Evolutionary conservation across 2,797 vertebrate species (phyloP), one percentile per base, ranked within the genome.

Genomic region (Takifugu rubripes): DNA sequence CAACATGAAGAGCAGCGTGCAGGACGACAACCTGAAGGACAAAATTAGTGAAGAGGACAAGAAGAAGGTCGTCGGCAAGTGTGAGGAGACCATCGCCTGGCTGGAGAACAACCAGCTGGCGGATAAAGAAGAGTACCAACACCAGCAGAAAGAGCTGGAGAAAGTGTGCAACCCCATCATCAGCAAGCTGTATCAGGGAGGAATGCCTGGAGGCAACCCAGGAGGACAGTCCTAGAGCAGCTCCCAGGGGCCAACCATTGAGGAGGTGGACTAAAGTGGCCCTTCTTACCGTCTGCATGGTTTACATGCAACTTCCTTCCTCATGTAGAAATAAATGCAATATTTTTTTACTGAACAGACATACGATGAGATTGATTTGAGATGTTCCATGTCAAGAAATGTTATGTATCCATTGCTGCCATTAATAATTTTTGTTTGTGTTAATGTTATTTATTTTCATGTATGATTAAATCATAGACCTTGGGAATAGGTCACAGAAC

Each of bases 81-180:
- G 82, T 24, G 68, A 81, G 0, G 64, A 79, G 67, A 54, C 49
- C 56, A 56, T 81, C 31, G 0, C 5, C 52, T 84, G 82, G 82
- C 72, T 84, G 66, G 82, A 84, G 59, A 75, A 65, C 43, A 83
- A 84, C 67, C 82, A 81, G 60, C 56, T 72, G 60, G 80, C 78
- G 16, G 74, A 79, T 0, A 77, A 70, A 54, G 80, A 84, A 0
- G 82, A 81, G 54, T 76, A 61, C 61, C 58, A 74, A 5, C 64
- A 79, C 61, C 45, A 59, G 52, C 73, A 71, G 73, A 74, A 65
- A 54, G 77, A 77, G 64, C 57, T 79, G 68, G 73, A 77, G 68
- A 74, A 69, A 26, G 70, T 72, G 54, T 78, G 72, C 21, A 70
- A 53, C 59, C 69, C 77, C 49, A 36, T 81, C 74, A 79, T 83